Evolutionary conservation across 2,888 invertebrate genomes (phyloP).

Genomic region (Macrophya annulata): DNA sequence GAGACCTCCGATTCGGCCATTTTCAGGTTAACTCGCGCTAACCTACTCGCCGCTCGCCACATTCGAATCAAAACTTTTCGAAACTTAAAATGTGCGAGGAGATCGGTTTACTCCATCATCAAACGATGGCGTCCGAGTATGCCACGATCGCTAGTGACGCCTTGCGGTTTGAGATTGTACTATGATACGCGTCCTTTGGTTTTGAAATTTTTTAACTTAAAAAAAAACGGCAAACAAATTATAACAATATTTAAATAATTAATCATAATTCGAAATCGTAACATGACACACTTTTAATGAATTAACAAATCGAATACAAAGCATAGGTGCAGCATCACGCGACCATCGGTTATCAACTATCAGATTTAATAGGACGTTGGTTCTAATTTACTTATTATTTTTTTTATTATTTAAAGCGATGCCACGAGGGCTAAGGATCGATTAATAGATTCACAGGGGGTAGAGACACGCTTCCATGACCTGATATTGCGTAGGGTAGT

Average conservation of each 20-base stretch:
- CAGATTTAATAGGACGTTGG: background rate
- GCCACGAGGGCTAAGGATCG: background rate
- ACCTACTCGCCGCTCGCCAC: slow-evolving; percentile 69
- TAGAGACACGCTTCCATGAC: slow-evolving; percentile 80
- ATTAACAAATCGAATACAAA: background rate
- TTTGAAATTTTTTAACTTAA: background rate
- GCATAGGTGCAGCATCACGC: background rate
- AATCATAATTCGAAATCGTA: background rate
- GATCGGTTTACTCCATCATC: slow-evolving; percentile 25
- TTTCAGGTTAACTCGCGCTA: slow-evolving; percentile 74
- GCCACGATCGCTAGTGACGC: background rate
- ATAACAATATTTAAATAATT: background rate
- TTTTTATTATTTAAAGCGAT: background rate
- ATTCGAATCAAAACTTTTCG: slow-evolving; percentile 72
- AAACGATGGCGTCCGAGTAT: slow-evolving; percentile 39
- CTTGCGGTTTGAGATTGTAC: background rate
- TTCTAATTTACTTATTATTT: background rate
- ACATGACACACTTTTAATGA: background rate
- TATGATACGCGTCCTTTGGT: background rate
- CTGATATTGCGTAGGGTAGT: slow-evolving; percentile 85
- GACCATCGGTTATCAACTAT: background rate
- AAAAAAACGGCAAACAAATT: background rate
- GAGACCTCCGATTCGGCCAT: slow-evolving; percentile 74
- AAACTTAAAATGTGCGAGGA: slow-evolving; percentile 67
- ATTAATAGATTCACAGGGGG: slow-evolving; percentile 78